Conservation (phyloP, 2,113 vertebrate species). For the Actinemys pallida region DNA sequence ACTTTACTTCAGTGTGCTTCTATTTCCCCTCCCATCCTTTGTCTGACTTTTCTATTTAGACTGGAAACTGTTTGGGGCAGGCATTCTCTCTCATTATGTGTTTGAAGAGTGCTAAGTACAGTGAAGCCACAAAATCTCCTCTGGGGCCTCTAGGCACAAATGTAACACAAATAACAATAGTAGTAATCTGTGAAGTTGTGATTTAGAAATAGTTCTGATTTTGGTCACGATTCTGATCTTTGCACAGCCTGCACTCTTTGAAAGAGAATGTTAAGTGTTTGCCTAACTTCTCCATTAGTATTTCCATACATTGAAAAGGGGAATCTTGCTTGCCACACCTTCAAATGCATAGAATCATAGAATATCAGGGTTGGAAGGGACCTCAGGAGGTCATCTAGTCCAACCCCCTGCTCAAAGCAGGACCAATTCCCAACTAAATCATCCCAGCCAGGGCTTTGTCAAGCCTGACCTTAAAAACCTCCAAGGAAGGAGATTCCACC, state of each 20-base stretch:
- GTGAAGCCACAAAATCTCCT: neutral
- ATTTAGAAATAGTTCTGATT: fast-evolving
- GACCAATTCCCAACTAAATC: too few relatives aligned
- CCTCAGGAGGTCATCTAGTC: too few relatives aligned
- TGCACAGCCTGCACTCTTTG: neutral
- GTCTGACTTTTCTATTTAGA: constrained; percentile 11
- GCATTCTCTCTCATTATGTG: neutral
- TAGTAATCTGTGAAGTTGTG: neutral
- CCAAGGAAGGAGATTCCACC: too few relatives aligned
- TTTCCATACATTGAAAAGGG: neutral
- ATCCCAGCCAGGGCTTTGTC: too few relatives aligned
- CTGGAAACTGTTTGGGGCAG: neutral
- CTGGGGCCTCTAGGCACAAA: neutral
- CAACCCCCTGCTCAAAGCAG: too few relatives aligned
- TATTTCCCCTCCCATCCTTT: neutral
- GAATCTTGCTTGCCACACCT: neutral
- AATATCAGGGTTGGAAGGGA: too few relatives aligned
- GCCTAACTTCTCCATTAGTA: fast-evolving
- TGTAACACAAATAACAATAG: neutral
- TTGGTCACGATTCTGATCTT: fast-evolving
- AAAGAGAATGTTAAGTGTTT: neutral
- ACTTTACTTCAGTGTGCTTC: neutral
- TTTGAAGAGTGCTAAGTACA: neutral
- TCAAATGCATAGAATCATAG: neutral
- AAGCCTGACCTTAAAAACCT: too few relatives aligned